phyloP scores from a whole-genome alignment of 2,888 invertebrate species.

The Dascillus cervinus region DNA sequence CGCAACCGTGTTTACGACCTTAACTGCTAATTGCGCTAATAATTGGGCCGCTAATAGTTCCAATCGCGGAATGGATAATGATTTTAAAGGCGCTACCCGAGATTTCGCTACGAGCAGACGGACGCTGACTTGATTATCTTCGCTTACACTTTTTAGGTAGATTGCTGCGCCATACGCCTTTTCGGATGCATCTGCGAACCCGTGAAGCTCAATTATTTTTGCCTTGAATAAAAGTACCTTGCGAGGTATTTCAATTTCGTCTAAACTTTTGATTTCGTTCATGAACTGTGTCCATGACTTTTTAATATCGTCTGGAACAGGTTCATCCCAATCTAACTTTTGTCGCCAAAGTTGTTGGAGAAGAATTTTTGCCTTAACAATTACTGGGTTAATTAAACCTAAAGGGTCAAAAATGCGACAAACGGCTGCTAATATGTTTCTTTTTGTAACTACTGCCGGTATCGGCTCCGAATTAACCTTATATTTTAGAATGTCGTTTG shows the following conservation, averaged over 20 bases:
- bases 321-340: conserved; percentile 4
- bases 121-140: too few relatives aligned
- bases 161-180: conserved; percentile 15
- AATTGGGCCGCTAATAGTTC: conserved; percentile 1
- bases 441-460: conserved; percentile 1
- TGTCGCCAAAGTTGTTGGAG: conserved; percentile 1
- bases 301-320: conserved; percentile 1
- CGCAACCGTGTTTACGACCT: conserved; percentile 1
- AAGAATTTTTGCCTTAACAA: background rate
- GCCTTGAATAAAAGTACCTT: background rate
- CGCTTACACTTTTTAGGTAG: conserved; percentile 19
- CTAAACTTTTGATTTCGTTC: background rate
- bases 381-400: conserved; percentile 3
- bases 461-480: background rate
- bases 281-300: background rate
- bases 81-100: conserved; percentile 1
- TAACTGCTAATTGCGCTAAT: background rate
- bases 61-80: conserved; percentile 1
- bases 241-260: background rate
- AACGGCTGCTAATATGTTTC: background rate
- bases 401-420: conserved; percentile 2
- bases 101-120: conserved; percentile 3
- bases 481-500: conserved; percentile 2
- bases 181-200: conserved; percentile 10
- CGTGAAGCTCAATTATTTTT: conserved; percentile 4